phyloP scores from a whole-genome alignment of 2,113 vertebrate genomes.

The Athene noctua region DNA sequence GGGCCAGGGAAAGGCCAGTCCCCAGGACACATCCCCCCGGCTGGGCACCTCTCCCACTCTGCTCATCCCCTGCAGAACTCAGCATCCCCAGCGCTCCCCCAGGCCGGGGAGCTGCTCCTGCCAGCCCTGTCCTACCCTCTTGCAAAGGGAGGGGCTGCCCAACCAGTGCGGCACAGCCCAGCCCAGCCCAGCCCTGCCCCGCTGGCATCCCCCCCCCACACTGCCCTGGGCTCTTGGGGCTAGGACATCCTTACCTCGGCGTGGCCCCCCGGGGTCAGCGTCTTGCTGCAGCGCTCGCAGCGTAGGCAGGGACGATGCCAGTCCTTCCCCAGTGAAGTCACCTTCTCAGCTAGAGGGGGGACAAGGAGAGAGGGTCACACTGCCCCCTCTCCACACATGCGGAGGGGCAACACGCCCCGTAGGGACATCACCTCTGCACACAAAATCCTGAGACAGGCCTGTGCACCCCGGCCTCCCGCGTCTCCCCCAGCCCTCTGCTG shows the following conservation, averaged over 20 bases:
- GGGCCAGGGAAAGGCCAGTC: neutral
- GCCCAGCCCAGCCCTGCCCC: neutral
- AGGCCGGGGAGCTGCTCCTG: neutral
- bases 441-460: neutral
- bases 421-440: neutral
- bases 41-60: neutral
- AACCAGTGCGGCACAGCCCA: fast-evolving
- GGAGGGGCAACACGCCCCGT: fast-evolving
- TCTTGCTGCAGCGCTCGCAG: conserved; percentile 94
- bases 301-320: conserved; percentile 97
- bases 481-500: neutral
- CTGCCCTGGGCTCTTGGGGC: neutral
- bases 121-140: neutral
- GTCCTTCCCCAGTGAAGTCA: conserved; percentile 97
- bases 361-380: neutral
- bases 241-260: conserved; percentile 81
- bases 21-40: neutral
- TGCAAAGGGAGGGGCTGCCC: neutral
- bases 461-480: neutral
- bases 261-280: conserved; percentile 88
- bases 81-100: too few relatives aligned
- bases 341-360: conserved; percentile 86
- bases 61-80: neutral
- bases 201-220: fast-evolving
- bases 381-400: neutral